Percentiles rank a stretch among this genome's conserved stretches.
Evolutionary conservation across 2,797 vertebrate genomes (phyloP).

Genomic region (Myoxocephalus aenaeus): DNA sequence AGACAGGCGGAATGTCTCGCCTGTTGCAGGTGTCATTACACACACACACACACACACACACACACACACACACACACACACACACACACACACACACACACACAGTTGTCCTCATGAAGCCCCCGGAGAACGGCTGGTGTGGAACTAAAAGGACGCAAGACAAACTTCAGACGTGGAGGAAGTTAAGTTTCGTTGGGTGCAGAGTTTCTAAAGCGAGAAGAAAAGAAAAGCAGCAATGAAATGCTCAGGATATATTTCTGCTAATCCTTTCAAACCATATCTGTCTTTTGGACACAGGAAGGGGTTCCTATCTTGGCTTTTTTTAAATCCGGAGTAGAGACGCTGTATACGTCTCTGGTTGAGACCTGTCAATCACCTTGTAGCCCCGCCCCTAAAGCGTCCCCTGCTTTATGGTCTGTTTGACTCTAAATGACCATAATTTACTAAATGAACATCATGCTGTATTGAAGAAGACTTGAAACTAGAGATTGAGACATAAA

Average conservation of each 20-base stretch:
- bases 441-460: no score
- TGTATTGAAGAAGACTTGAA: no score
- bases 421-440: no score
- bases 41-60: no score
- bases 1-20: constrained; percentile 22
- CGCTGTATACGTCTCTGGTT: no score
- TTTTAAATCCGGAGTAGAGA: no score
- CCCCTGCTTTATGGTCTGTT: no score
- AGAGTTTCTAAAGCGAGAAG: background rate
- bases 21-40: constrained; percentile 34
- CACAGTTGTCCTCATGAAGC: constrained; percentile 17
- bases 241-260: constrained; percentile 4
- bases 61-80: background rate
- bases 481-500: no score
- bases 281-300: background rate
- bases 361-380: no score
- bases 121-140: background rate
- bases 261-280: constrained; percentile 10
- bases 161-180: background rate
- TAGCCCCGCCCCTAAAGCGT: no score
- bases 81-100: constrained; percentile 2
- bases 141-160: background rate
- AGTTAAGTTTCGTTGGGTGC: background rate
- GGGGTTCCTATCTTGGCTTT: no score
- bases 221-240: background rate